phyloP scores from a whole-genome alignment of 2,888 invertebrate genomes.

The Lasioglossum morio region DNA sequence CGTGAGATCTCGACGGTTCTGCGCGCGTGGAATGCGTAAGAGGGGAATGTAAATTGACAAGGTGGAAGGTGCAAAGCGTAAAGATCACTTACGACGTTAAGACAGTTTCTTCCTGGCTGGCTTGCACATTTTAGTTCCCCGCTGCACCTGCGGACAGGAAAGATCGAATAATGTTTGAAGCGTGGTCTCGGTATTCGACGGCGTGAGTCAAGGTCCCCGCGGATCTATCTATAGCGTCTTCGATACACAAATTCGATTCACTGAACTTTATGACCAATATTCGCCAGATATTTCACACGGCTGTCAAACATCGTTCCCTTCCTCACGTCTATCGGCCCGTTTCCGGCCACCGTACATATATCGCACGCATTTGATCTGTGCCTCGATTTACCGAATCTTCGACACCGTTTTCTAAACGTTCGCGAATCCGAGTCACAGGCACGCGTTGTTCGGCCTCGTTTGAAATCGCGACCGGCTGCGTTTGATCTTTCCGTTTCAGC shows the following conservation, averaged over 20 bases:
- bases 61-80: background rate
- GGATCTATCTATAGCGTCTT: conserved; percentile 58
- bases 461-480: background rate
- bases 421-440: background rate
- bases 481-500: background rate
- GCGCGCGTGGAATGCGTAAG: background rate
- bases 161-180: conserved; percentile 68
- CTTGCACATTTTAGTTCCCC: conserved; percentile 78
- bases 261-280: conserved; percentile 54
- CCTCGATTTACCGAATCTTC: conserved; percentile 24
- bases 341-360: conserved; percentile 33
- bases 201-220: conserved; percentile 57
- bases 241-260: conserved; percentile 42
- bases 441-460: background rate
- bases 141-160: conserved; percentile 72
- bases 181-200: conserved; percentile 42
- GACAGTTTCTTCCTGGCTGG: conserved; percentile 77
- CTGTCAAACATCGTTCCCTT: conserved; percentile 55
- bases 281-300: conserved; percentile 42
- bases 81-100: conserved; percentile 68
- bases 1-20: background rate
- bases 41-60: background rate
- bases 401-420: conserved; percentile 16
- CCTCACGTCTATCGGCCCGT: conserved; percentile 10
- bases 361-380: conserved; percentile 1